Evolutionary conservation across 2,113 vertebrate species (phyloP).

Genomic region (Boulengeromyrus knoepffleri): DNA sequence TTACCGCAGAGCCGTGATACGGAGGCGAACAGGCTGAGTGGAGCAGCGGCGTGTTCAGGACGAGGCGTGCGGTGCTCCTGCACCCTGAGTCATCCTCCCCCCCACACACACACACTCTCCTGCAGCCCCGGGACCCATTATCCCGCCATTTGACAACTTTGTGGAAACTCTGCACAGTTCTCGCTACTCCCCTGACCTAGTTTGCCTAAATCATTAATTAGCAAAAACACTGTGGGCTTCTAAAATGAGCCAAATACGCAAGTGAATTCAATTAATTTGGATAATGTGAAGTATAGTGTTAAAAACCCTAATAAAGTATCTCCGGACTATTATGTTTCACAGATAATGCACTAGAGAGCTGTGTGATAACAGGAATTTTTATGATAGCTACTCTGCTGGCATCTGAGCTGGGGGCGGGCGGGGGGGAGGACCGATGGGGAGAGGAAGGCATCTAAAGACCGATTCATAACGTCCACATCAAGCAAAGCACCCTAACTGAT

Average conservation of each 20-base stretch:
- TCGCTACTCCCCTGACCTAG: constrained; percentile 51
- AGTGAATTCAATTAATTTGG: constrained; percentile 64
- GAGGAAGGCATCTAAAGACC: background rate
- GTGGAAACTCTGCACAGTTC: background rate
- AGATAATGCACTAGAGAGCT: constrained; percentile 47
- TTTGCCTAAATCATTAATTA: constrained; percentile 60
- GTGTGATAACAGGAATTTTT: constrained; percentile 41
- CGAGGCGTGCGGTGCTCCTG: background rate
- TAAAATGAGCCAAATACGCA: constrained; percentile 52
- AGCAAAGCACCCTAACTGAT: constrained; percentile 37
- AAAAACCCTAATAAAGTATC: constrained; percentile 55
- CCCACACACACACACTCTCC: background rate
- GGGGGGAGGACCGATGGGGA: background rate
- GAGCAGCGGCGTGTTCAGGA: background rate
- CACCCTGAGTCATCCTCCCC: background rate
- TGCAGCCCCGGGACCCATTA: background rate
- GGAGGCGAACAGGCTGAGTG: background rate
- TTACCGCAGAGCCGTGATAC: background rate
- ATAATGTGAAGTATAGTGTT: constrained; percentile 62
- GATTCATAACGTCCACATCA: constrained; percentile 47
- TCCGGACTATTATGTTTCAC: constrained; percentile 50
- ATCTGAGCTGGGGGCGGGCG: background rate
- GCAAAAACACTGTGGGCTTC: constrained; percentile 52
- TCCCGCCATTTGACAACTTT: background rate
- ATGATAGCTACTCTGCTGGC: constrained; percentile 41